Base-by-base conservation (phyloP, 2,113 vertebrate species). In the Stercorarius parasiticus region DNA sequence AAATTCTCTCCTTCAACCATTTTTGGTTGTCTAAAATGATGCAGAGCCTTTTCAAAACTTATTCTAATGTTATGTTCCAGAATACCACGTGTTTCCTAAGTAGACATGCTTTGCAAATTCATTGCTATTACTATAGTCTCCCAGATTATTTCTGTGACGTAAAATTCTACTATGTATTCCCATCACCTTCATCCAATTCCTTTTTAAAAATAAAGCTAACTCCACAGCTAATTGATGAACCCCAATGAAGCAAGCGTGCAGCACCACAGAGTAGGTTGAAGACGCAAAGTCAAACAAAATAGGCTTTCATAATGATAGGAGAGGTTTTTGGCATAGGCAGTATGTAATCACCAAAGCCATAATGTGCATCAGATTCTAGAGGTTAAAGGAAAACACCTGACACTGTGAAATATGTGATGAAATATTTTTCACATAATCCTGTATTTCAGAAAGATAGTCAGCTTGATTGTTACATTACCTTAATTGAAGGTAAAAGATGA, bases 291-390 rank as follows among this genome's bases (percentile, higher is more conserved):
- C 27, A 97, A 80, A 88, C 55, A 69, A 77, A 86, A 86, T 9
- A 86, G 12, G 5, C 32, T 88, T 88, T 90, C n/a, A n/a, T 36
- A 80, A 29, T 34, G 19, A 76, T 42, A 32, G 59, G 86, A 95
- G 78, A 89, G 49, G 18, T 92, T 97, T 97, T 96, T 94, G 96
- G 96, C 86, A 62, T 88, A 93, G 70, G 61, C 55, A 92, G 56
- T 93, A 81, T 90, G 76, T 85, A 96, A 92, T 94, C 93, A 88
- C 67, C 77, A 90, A 30, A 85, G 56, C 19, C 38, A 42, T 73
- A 80, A 88, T 0, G 6, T 72, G 87, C 79, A 65, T 82, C 40
- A 15, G 49, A 43, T 81, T 86, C 82, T 40, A 55, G 89, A 92
- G 70, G 82, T 95, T 97, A 96, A 90, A 77, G 58, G 69, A 42